Conservation (phyloP, 2,888 invertebrate species). For the Diplolepis rosae region DNA sequence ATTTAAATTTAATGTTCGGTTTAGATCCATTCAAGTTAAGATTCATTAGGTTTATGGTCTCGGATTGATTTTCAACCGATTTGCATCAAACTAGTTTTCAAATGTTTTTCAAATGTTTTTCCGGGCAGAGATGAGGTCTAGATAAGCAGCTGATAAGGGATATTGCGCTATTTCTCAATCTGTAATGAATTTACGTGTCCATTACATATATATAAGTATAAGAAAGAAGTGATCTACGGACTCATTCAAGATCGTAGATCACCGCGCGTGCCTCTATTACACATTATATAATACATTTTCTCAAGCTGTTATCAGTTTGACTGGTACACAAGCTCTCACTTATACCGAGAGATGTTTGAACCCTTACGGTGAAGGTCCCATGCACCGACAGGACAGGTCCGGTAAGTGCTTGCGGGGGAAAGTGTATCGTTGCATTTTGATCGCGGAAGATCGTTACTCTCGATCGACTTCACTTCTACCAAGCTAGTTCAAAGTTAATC, state of each 20-base stretch:
- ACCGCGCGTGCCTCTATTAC: slow-evolving; percentile 51
- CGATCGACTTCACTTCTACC: slow-evolving; percentile 47
- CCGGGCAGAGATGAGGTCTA: no score
- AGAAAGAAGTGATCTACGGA: slow-evolving; percentile 45
- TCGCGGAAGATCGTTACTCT: slow-evolving; percentile 62
- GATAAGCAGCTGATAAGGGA: neutral
- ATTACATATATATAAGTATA: slow-evolving; percentile 29
- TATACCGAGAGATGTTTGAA: slow-evolving; percentile 35
- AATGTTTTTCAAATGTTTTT: no score
- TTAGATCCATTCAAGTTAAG: no score
- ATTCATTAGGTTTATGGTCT: no score
- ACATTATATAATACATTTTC: slow-evolving; percentile 55
- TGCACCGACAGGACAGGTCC: slow-evolving; percentile 47
- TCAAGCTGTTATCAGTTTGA: slow-evolving; percentile 34
- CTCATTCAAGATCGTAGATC: slow-evolving; percentile 53
- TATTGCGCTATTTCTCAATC: neutral
- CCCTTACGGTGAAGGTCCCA: slow-evolving; percentile 34
- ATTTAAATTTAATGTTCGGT: no score
- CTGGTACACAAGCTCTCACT: slow-evolving; percentile 38
- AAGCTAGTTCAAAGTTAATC: slow-evolving; percentile 57
- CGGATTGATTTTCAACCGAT: no score
- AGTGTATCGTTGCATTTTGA: slow-evolving; percentile 59
- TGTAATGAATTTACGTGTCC: neutral
- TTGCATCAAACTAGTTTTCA: no score
- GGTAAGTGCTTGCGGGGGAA: slow-evolving; percentile 48